Conservation (phyloP, 1,140 invertebrate species). For the Drosophila dunni region DNA sequence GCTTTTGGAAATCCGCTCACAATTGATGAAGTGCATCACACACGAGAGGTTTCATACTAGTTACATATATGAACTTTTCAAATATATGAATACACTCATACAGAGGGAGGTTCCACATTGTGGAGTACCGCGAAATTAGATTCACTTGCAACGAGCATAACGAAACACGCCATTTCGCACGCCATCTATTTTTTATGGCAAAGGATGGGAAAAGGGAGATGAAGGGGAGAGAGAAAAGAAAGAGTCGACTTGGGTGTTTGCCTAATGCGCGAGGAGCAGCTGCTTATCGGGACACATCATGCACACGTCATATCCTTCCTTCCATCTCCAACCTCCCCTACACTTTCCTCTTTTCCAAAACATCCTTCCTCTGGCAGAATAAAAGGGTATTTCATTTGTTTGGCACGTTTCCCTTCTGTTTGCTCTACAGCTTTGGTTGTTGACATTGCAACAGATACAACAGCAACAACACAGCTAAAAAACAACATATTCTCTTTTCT, state of each 20-base stretch:
- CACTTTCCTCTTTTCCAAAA: not conserved
- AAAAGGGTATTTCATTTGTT: not conserved
- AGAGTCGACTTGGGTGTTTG: not conserved
- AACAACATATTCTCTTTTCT: conserved; percentile 10
- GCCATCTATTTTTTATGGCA: conserved; percentile 31
- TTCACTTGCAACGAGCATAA: conserved; percentile 29
- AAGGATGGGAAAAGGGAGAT: not conserved
- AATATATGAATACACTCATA: not conserved
- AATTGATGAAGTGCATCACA: conserved; percentile 36
- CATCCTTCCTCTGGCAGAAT: not conserved
- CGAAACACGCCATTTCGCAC: conserved; percentile 41
- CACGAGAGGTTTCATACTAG: not conserved
- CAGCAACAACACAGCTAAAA: conserved; percentile 8
- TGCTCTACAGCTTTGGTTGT: conserved; percentile 34
- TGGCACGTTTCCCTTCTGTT: conserved; percentile 12
- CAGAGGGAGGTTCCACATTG: not conserved
- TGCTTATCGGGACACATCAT: conserved; percentile 49
- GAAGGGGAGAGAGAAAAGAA: not conserved
- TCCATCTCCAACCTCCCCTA: not conserved
- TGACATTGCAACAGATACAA: conserved; percentile 39
- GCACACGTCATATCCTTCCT: conserved; percentile 32
- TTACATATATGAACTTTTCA: not conserved
- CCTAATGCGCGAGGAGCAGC: conserved; percentile 40
- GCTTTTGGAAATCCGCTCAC: conserved; percentile 10
- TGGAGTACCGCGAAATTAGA: conserved; percentile 36